Conservation (phyloP, 2,888 invertebrate genomes). For the Desoria tigrina region DNA sequence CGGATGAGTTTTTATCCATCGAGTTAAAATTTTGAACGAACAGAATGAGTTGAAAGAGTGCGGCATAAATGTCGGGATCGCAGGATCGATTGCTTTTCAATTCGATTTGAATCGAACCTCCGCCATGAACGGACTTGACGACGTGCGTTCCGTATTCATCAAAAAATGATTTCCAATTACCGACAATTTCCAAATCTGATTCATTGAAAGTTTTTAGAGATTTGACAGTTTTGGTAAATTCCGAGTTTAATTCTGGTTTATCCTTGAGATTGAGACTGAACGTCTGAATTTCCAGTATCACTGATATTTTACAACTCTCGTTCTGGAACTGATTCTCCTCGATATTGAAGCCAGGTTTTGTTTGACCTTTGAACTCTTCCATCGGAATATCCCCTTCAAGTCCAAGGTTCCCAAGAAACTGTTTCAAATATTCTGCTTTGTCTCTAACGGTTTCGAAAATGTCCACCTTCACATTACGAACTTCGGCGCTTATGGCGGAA, state of each 20-base stretch:
- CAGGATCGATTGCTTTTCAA: slow-evolving; percentile 17
- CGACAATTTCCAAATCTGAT: slow-evolving; percentile 19
- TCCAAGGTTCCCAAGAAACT: not conserved
- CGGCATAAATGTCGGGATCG: not conserved
- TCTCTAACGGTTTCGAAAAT: slow-evolving; percentile 10
- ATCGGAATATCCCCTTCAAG: slow-evolving; percentile 4
- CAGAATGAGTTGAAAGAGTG: slow-evolving; percentile 17
- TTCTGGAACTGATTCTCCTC: too few species aligned
- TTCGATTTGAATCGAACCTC: slow-evolving; percentile 31
- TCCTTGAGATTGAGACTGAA: slow-evolving; percentile 22
- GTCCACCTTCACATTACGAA: not conserved
- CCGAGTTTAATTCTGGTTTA: not conserved
- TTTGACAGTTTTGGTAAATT: slow-evolving; percentile 7
- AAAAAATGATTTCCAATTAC: slow-evolving; percentile 33
- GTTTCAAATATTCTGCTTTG: slow-evolving; percentile 14
- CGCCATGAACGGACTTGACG: slow-evolving; percentile 27
- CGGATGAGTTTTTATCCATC: too few species aligned
- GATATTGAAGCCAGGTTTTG: slow-evolving; percentile 20
- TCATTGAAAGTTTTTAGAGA: slow-evolving; percentile 20
- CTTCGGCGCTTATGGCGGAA: slow-evolving; percentile 2
- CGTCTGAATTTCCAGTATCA: slow-evolving; percentile 12
- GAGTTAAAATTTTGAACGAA: slow-evolving; percentile 39
- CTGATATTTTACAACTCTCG: not conserved
- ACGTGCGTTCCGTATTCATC: slow-evolving; percentile 39
- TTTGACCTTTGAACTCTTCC: slow-evolving; percentile 11